Conservation (phyloP, 2,113 vertebrate genomes). For the Mesitornis unicolor region DNA sequence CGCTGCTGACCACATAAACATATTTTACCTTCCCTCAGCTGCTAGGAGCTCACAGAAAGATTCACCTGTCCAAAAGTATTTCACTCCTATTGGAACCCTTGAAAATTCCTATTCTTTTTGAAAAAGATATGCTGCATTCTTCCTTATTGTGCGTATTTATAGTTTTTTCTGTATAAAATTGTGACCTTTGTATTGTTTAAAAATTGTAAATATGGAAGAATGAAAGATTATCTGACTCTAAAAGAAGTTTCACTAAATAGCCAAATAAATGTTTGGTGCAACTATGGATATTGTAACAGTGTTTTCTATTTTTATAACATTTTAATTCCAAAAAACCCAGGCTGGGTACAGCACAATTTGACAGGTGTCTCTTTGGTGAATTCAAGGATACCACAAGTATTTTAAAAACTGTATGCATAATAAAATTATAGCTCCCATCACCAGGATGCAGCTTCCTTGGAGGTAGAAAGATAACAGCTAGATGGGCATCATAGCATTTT, state of each 20-base stretch:
- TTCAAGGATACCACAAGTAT: not conserved
- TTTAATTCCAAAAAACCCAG: not conserved
- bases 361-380: not conserved
- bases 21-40: not conserved
- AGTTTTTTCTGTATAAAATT: not conserved
- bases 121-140: not conserved
- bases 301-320: not conserved
- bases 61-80: not conserved
- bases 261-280: not conserved
- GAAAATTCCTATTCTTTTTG: not conserved
- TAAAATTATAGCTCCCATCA: not conserved
- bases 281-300: fast-evolving
- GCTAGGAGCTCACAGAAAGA: not conserved
- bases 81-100: not conserved
- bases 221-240: not conserved
- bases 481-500: not conserved
- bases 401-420: not conserved
- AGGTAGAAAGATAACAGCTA: not conserved
- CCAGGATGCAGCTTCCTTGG: not conserved
- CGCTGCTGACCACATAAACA: fast-evolving
- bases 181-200: not conserved
- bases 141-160: not conserved
- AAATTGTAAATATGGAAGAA: not conserved
- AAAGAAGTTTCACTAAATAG: not conserved
- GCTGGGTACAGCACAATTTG: not conserved